Evolutionary conservation across 1,140 invertebrate genomes (phyloP).

Genomic region (Drosophila asahinai): DNA sequence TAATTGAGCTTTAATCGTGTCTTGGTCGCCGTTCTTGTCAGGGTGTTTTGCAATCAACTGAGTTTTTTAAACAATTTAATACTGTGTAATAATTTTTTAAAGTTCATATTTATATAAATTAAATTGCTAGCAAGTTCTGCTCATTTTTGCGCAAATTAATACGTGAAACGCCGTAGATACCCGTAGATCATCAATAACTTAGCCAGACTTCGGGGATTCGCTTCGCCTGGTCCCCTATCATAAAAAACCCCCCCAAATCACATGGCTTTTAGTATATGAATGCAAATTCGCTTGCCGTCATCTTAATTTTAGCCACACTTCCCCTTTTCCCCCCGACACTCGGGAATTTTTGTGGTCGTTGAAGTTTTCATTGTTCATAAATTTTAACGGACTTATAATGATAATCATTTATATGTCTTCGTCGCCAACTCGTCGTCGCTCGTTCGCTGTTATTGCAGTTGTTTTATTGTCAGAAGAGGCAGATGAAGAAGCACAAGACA

Average conservation of each 20-base stretch:
- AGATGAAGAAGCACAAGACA: constrained; percentile 41
- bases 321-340: not conserved
- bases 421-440: constrained; percentile 17
- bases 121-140: not conserved
- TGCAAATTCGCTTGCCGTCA: constrained; percentile 24
- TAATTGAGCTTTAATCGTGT: constrained; percentile 77
- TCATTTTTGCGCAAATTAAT: not conserved
- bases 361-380: constrained; percentile 74
- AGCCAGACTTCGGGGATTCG: not conserved
- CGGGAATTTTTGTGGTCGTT: constrained; percentile 33
- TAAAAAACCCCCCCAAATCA: not conserved
- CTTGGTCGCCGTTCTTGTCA: constrained; percentile 56
- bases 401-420: constrained; percentile 64
- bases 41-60: constrained; percentile 30
- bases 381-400: constrained; percentile 77
- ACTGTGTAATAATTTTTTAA: too few species aligned
- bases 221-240: not conserved
- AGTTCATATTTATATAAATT: not conserved
- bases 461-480: constrained; percentile 50
- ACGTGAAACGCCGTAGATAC: not conserved
- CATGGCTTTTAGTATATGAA: constrained; percentile 19
- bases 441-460: constrained; percentile 17
- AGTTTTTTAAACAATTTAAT: not conserved
- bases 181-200: constrained; percentile 10
- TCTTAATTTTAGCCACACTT: constrained; percentile 32